Evolutionary conservation across 2,113 vertebrate species (phyloP).

Genomic region (Colaptes auratus): DNA sequence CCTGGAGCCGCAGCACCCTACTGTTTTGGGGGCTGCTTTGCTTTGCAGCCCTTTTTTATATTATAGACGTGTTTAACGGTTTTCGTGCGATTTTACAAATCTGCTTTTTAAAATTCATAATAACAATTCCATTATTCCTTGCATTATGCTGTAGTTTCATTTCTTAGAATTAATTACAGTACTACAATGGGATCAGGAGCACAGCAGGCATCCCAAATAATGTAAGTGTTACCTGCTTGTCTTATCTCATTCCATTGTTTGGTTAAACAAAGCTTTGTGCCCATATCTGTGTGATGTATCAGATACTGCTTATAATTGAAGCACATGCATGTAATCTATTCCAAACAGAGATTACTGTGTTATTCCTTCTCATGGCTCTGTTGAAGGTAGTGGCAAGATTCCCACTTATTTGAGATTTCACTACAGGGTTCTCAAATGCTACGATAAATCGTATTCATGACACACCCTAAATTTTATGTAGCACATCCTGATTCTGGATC

Average conservation of each 20-base stretch:
- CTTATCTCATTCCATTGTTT: constrained; percentile 8
- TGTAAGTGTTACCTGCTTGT: neutral
- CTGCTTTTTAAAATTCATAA: rapidly evolving
- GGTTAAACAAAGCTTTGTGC: neutral
- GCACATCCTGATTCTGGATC: neutral
- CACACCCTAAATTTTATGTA: neutral
- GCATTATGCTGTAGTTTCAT: neutral
- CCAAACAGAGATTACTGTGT: neutral
- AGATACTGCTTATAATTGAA: neutral
- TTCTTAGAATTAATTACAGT: neutral
- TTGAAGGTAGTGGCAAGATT: neutral
- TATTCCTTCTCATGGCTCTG: neutral
- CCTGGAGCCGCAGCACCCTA: neutral
- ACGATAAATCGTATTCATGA: neutral
- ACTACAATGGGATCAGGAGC: neutral
- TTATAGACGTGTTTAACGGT: neutral
- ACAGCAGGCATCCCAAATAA: neutral
- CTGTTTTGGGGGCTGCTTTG: neutral
- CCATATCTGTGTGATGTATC: neutral
- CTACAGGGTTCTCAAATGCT: neutral
- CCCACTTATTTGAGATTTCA: neutral
- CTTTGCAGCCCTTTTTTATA: rapidly evolving
- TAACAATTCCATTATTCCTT: neutral
- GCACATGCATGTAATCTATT: neutral
- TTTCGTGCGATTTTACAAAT: neutral